phyloP scores from a whole-genome alignment of 2,113 vertebrate species.

The Pogona vitticeps region DNA sequence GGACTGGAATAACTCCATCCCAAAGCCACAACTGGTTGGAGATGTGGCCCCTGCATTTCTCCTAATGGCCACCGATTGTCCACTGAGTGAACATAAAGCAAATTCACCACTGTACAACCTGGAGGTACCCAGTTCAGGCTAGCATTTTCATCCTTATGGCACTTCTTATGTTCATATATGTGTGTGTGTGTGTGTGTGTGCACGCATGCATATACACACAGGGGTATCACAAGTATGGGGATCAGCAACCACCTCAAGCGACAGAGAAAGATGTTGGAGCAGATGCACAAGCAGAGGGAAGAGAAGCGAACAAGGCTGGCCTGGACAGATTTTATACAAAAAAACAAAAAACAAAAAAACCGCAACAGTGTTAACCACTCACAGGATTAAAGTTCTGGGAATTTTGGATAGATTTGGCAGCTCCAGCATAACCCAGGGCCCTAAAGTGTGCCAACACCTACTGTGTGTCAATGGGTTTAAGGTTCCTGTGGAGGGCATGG shows the following conservation, averaged over 20 bases:
- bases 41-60: background rate
- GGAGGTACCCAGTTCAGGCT: background rate
- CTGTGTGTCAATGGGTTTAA: no score
- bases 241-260: background rate
- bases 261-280: background rate
- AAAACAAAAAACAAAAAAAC: no score
- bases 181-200: background rate
- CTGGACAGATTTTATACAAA: background rate
- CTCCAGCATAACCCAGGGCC: background rate
- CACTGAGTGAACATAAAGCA: background rate
- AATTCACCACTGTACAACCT: background rate
- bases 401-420: no score
- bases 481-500: no score
- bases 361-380: no score
- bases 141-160: no score
- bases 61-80: background rate
- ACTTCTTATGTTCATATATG: background rate
- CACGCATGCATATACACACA: background rate
- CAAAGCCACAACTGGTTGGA: background rate
- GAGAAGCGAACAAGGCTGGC: no score
- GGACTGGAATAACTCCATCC: background rate
- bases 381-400: no score
- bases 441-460: background rate
- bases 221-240: background rate
- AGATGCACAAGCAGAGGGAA: background rate